phyloP scores from a whole-genome alignment of 2,113 vertebrate species.

The Periophthalmodon schlosseri region DNA sequence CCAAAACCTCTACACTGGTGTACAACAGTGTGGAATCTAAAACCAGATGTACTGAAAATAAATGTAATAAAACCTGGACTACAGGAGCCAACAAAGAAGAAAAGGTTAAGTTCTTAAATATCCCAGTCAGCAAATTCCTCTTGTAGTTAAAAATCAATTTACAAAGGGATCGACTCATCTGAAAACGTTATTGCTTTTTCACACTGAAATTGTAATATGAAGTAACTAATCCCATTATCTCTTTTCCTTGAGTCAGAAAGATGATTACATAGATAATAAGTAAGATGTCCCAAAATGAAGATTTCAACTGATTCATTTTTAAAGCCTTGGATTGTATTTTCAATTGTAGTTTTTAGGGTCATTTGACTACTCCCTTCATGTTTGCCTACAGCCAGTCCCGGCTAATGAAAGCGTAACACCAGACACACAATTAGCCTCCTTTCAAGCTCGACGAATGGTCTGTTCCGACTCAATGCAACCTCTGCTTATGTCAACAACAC shows the following conservation, averaged over 20 bases:
- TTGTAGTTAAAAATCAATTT: neutral
- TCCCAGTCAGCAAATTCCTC: neutral
- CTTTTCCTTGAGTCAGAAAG: conserved; percentile 4
- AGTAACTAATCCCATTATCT: neutral
- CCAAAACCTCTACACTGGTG: too few relatives aligned
- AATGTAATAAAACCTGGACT: neutral
- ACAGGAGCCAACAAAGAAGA: neutral
- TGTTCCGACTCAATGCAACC: conserved; percentile 38
- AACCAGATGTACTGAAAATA: neutral
- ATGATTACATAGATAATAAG: neutral
- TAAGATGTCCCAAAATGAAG: neutral
- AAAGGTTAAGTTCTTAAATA: neutral
- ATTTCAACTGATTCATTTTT: neutral
- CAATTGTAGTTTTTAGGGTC: neutral
- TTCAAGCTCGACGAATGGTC: conserved; percentile 18
- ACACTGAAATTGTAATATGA: neutral
- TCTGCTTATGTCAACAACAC: conserved; percentile 25
- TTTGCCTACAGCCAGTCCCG: conserved; percentile 18
- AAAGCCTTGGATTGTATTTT: neutral
- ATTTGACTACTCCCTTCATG: conserved; percentile 15
- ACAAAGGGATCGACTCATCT: neutral
- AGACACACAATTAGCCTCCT: conserved; percentile 40
- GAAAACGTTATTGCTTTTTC: neutral
- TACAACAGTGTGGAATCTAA: neutral
- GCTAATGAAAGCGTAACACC: conserved; percentile 48